Evolutionary conservation across 2,113 vertebrate genomes (phyloP).

Genomic region (Ailurus styani): DNA sequence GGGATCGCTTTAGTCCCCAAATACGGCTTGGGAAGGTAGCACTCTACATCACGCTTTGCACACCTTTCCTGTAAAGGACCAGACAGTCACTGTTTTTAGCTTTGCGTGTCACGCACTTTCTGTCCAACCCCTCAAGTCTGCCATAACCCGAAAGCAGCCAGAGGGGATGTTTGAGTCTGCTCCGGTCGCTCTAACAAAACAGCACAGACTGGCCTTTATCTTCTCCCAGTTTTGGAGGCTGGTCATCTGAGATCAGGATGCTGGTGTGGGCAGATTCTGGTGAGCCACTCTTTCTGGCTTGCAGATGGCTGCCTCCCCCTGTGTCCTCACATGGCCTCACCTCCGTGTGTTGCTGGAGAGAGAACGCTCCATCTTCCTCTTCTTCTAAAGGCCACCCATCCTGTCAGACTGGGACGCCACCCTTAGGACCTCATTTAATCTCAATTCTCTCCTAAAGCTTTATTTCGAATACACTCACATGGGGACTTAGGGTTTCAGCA

Average conservation of each 20-base stretch:
- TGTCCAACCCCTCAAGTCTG: background rate
- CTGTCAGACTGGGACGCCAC: background rate
- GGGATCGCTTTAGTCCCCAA: background rate
- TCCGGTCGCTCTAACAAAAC: background rate
- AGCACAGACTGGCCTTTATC: background rate
- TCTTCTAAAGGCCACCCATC: background rate
- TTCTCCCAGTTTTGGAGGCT: background rate
- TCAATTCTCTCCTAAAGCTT: background rate
- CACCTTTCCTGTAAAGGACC: background rate
- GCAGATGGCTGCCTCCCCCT: too few species aligned
- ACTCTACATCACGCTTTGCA: background rate
- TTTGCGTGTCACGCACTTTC: background rate
- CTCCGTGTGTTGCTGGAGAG: background rate
- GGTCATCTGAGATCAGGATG: background rate
- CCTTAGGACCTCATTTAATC: background rate
- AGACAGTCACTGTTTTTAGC: too few species aligned
- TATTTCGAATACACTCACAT: background rate
- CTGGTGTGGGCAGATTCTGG: background rate
- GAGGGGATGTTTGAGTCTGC: background rate
- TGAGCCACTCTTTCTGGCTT: background rate
- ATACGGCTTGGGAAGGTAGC: background rate
- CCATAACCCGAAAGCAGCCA: background rate
- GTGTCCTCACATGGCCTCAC: background rate
- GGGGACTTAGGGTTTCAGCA: background rate
- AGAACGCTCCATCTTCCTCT: background rate